phyloP scores from a whole-genome alignment of 2,113 vertebrate species.

The Xenopus laevis region DNA sequence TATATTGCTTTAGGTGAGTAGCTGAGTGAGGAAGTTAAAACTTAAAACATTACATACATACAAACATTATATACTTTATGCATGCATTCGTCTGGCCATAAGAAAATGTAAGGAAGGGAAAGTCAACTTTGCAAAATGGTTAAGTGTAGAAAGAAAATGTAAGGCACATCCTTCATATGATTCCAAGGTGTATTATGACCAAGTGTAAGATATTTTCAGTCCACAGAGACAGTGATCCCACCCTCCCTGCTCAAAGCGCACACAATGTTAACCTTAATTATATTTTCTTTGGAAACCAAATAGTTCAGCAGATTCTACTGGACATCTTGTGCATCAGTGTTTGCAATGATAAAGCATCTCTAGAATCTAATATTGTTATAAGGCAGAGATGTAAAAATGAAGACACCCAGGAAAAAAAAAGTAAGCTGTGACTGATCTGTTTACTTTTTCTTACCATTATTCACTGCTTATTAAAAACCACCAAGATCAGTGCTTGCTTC shows the following conservation, averaged over 20 bases:
- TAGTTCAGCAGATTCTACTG: slow-evolving; percentile 42
- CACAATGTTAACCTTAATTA: slow-evolving; percentile 45
- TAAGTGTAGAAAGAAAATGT: too few species aligned
- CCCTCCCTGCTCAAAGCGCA: neutral
- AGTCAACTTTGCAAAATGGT: too few species aligned
- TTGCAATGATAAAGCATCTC: slow-evolving; percentile 37
- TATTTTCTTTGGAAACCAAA: slow-evolving; percentile 43
- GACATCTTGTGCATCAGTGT: slow-evolving; percentile 44
- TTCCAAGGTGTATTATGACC: neutral
- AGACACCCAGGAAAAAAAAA: slow-evolving; percentile 48
- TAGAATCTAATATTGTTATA: slow-evolving; percentile 38
- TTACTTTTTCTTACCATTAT: slow-evolving; percentile 46
- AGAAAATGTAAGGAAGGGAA: too few species aligned
- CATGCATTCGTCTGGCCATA: too few species aligned
- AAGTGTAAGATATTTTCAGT: neutral
- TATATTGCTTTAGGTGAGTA: too few species aligned
- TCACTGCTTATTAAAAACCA: neutral
- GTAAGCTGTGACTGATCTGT: slow-evolving; percentile 53
- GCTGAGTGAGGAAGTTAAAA: too few species aligned
- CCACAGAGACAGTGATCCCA: too few species aligned
- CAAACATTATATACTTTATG: too few species aligned
- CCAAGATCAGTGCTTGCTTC: too few species aligned
- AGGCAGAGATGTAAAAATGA: slow-evolving; percentile 20
- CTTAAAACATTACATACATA: too few species aligned
- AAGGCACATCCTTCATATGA: neutral